Base-by-base conservation (phyloP, 1,140 invertebrate species). In the Triops cancriformis region DNA sequence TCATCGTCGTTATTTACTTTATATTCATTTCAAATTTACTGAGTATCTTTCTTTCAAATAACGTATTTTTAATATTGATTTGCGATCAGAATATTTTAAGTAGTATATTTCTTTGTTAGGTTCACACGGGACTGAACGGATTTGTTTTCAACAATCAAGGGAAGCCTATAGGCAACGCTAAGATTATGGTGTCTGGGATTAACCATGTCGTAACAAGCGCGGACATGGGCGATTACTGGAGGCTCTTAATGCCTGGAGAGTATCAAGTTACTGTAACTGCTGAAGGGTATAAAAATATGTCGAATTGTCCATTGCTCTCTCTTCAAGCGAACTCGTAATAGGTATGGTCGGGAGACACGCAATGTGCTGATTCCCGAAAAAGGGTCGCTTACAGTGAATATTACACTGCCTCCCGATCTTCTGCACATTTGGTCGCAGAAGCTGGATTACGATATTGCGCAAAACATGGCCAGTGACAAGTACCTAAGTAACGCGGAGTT, bases 321-420 rank as follows among this genome's bases (percentile, higher is more conserved):
- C 77, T 76, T 45, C 72, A 26, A 72, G 41, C 73, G 42, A 12
- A 23, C 23, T 42, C 73, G 77, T 18, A 4, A 75, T 37, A 92
- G 91, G 43, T 93, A 92, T 83, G 89, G 91, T 77, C 85, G 86
- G 43, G 81, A 89, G 26, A 90, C 88, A 0, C 85, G 88, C 77
- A 85, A 84, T 78, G 86, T 94, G 11, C 86, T 84, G 1, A 89
- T 97, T 1, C 90, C 90, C 41, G 82, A 83, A 11, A 83, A 85
- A n/a, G 89, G 88, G 12, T 88, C 89, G 23, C 84, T 88, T 43
- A 86, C 86, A 64, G 81, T 93, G 26, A 95, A 97, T 84, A 93
- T 97, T 81, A 93, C 90, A 0, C 85, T 98, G 18, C 90, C 91
- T 87, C 87, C 89, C 73, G 89, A 92, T 82, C 90, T 93, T 83